Base-by-base conservation (phyloP, 2,113 vertebrate species). In the Agelaius phoeniceus region DNA sequence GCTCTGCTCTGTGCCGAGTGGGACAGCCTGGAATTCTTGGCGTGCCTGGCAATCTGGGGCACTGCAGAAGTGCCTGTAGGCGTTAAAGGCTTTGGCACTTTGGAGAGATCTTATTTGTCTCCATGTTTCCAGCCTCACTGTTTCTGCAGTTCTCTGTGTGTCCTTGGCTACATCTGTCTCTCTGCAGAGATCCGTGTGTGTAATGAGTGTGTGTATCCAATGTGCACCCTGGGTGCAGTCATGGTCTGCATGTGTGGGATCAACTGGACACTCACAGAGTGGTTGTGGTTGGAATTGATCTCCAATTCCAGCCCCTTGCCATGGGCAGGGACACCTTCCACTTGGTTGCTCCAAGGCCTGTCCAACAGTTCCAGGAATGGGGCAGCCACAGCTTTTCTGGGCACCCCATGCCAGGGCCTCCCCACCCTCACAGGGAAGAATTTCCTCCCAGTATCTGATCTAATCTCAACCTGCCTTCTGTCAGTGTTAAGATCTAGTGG, bases 151-250 rank as follows among this genome's bases (percentile, higher is more conserved):
- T 54, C 54, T 54, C 2, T 37, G 63, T 4, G 7, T 26, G 43
- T 58, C 24, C 31, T 51, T 65, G 23, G 46, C 59, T 55, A 1
- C 21, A 2, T 33, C 28, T 22, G 4, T 6, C 4, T 54, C 27
- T 37, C 37, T 22, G 0, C 26, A 11, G 15, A 8, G 46, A 5
- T 30, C 23, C 1, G 1, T 1, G 18, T 2, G 2, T 1, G 17
- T 33, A 13, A 8, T 1, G 27, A 1, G 0, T 11, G 14, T 13
- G 55, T 11, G 26, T 49, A 3, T 33, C 55, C 59, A 2, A 0
- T 14, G 5, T 9, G n/a, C 9, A 6, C 33, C 35, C 35, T 22
- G 0, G 3, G 13, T 39, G 8, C 23, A 8, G 19, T 22, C 41
- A 0, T 1, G 19, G 41, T 20, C 54, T 74, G 55, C 24, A 0